Evolutionary conservation across 1,140 invertebrate species (phyloP), one percentile per base, ranked within the genome.

Genomic region (Neodiprion virginianus): DNA sequence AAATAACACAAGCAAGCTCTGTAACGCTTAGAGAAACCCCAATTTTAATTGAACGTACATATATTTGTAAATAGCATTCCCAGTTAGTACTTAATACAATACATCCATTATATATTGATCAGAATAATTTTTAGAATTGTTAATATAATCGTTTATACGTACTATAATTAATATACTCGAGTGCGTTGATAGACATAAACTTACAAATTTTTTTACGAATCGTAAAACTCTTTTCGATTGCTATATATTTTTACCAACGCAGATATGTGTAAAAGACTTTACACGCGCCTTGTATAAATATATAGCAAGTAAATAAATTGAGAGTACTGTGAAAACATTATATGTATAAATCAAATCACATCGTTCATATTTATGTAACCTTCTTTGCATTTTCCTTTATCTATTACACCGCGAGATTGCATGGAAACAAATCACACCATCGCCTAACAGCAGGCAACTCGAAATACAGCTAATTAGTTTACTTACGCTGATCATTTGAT

Each of bases 61-160:
- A 14, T 65, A 65, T 17, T 61, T 83, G 81, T 83, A 82, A 78
- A 82, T 83, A 83, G 82, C 82, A 83, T 83, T 83, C 82, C 82
- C 81, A 82, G 74, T 75, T 17, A 50, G 21, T 48, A 48, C n/a
- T 48, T 71, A 71, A 48, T 71, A 40, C 47, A 66, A 74, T 73
- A 40, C 5, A 40, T 61, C 11, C 11, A 14, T 61, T 40, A 40
- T 40, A 61, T 8, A 17, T 14, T 61, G 28, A 40, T 40, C 28
- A 14, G 21, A 14, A n/a, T 66, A 66, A 21, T 47, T 11, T 12
- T 74, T 40, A 49, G 68, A 17, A 49, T 73, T 74, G 69, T 40
- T 47, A 48, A 28, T 61, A 12, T 14, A 69, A 69, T 53, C 53
- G 8, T 68, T 76, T 67, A 74, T 79, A 68, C 79, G 69, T 50